Base-by-base conservation (phyloP, 2,888 invertebrate species). In the Iselma pallidipennis region DNA sequence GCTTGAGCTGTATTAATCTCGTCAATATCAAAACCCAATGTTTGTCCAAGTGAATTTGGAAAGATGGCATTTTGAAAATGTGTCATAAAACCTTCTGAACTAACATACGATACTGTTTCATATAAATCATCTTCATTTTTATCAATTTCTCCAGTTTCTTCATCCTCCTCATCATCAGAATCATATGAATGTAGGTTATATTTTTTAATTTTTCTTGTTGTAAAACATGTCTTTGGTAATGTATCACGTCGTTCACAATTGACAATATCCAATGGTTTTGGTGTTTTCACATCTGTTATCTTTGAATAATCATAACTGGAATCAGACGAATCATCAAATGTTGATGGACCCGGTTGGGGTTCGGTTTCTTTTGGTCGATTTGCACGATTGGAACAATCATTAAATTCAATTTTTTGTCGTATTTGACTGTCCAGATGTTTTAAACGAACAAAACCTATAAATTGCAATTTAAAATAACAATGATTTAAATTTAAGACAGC, bases 61-160 rank as follows among this genome's bases (percentile, higher is more conserved):
- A 91, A 89, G 29, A 89, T 77, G 65, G 86, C 84, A 50, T 69
- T 74, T 2, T 86, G 86, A 74, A 92, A 92, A 72, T 90, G 85
- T 33, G 83, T 82, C 88, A 90, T 89, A 72, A 91, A 92, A 50
- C 82, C 83, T 33, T 82, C 78, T 0, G 91, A 91, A 73, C 87
- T 89, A 0, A 91, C 80, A 72, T 86, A 89, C 48, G 84, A 69
- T 6, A 78, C 73, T 4, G 65, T 69, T 42, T 76, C 68, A 49
- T 70, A 78, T 10, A 79, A 63, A 50, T 76, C 73, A 5, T 73
- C 69, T 14, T 73, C 71, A 16, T 54, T 21, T 25, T 64, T 59
- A n/a, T n/a, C n/a, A 31, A 73, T 57, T 29, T 70, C 59, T 63
- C 16, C 63, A 10, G 66, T 62, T 5, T 73, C 73, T 33, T 72